A percentile compares a stretch with the other conserved stretches of the same genome.
phyloP scores from a whole-genome alignment of 2,113 vertebrate genomes.

The Gavia stellata region DNA sequence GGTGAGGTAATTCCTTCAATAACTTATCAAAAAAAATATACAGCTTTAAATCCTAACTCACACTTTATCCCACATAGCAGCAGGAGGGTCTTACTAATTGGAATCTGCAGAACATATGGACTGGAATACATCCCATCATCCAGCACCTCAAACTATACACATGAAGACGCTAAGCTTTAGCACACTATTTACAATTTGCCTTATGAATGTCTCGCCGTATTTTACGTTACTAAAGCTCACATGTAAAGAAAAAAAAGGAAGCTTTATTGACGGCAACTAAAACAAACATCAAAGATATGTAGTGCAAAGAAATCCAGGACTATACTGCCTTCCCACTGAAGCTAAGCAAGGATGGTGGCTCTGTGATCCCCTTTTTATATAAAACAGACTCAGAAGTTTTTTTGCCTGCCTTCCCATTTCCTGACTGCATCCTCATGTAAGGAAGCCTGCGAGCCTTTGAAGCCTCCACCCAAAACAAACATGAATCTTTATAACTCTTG shows the following conservation, averaged over 20 bases:
- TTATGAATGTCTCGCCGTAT: background rate
- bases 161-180: background rate
- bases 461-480: constrained; percentile 73
- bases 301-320: constrained; percentile 9
- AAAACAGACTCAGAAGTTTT: constrained; percentile 56
- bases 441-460: constrained; percentile 69
- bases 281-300: background rate
- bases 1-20: constrained; percentile 49
- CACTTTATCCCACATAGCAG: constrained; percentile 40
- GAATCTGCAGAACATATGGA: constrained; percentile 54
- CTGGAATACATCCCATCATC: constrained; percentile 9
- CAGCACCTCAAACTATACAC: background rate
- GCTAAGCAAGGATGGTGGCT: constrained; percentile 35
- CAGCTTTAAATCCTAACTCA: constrained; percentile 34
- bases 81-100: constrained; percentile 63
- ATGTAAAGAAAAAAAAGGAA: background rate
- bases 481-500: constrained; percentile 61
- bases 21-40: background rate
- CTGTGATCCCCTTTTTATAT: constrained; percentile 49
- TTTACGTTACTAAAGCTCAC: background rate
- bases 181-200: background rate
- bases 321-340: background rate
- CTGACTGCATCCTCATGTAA: constrained; percentile 63
- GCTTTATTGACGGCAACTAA: background rate
- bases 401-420: constrained; percentile 46